Evolutionary conservation across 2,797 vertebrate genomes (phyloP).

Genomic region (Channallabes apus): DNA sequence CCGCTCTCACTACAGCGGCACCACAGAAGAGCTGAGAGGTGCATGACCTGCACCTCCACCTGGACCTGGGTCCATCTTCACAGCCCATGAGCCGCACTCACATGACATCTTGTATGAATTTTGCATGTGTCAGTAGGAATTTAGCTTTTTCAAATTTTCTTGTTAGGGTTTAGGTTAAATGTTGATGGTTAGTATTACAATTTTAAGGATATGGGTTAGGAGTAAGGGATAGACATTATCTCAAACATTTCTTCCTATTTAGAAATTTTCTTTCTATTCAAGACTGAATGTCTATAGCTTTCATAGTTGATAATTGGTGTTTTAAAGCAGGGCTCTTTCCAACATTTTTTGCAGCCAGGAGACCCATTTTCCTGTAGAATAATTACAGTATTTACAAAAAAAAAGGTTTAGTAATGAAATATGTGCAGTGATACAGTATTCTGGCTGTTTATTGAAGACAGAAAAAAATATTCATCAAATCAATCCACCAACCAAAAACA

Average conservation of each 20-base stretch:
- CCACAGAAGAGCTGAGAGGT: too few species aligned
- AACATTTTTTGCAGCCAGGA: not conserved
- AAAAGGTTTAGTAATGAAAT: not conserved
- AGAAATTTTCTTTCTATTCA: not conserved
- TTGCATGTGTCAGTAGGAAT: too few species aligned
- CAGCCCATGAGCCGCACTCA: too few species aligned
- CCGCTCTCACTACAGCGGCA: too few species aligned
- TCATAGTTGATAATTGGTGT: not conserved
- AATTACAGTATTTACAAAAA: not conserved
- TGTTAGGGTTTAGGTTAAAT: too few species aligned
- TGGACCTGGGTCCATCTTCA: too few species aligned
- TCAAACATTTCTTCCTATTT: not conserved
- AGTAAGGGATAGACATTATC: too few species aligned
- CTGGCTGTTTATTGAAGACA: not conserved
- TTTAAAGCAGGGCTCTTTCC: not conserved
- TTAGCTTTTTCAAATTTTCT: too few species aligned
- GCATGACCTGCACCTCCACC: too few species aligned
- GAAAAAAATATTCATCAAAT: not conserved
- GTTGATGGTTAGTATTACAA: too few species aligned
- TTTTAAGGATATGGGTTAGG: too few species aligned
- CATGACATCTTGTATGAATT: too few species aligned
- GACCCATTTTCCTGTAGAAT: not conserved
- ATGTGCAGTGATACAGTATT: not conserved
- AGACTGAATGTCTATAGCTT: not conserved
- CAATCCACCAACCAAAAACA: not conserved